Evolutionary conservation across 2,113 vertebrate genomes (phyloP), one percentile per base, ranked within the genome.

Genomic region (Potamarius usumacintae): DNA sequence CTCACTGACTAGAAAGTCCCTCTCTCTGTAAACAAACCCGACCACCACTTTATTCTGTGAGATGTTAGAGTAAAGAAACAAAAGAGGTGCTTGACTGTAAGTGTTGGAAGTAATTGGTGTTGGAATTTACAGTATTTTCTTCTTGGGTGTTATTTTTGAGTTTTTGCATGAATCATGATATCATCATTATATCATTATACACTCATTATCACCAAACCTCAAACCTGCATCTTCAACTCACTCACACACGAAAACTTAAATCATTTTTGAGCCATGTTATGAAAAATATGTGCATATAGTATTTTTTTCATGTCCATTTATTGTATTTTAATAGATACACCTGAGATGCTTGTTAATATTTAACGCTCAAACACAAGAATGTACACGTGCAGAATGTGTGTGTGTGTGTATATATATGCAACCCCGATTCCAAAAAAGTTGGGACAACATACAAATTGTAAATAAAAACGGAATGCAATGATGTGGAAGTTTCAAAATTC

Each of bases 11-110:
- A 83, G 69, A 80, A 57, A 84, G 90, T 91, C 91, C 91, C 88
- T 88, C 89, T 91, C 91, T 92, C 91, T 91, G 89, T 80, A 88
- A 53, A 79, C 82, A 89, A 92, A 88, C 67, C 81, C 86, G 89
- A 87, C 90, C 90, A 89, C 91, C 92, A 74, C 84, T 48, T 85
- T 65, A 74, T 86, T 80, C 77, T 78, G 63, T 81, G 69, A 74
- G 67, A 42, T 34, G 80, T 78, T 82, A 20, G 12, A 85, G 27
- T 57, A 69, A 63, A 92, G 63, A 85, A 84, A 84, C 80, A 25
- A 17, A 80, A 58, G 27, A 42, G 3, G 18, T 5, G 27, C 53
- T 34, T 81, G 79, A 4, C 48, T 53, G 4, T 83, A 67, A 18
- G 27, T 25, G 57, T 22, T 6, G 22, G 10, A 42, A 42, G 34